Evolutionary conservation across 1,140 invertebrate species (phyloP), one percentile per base, ranked within the genome.

Genomic region (Drosophila sproati): DNA sequence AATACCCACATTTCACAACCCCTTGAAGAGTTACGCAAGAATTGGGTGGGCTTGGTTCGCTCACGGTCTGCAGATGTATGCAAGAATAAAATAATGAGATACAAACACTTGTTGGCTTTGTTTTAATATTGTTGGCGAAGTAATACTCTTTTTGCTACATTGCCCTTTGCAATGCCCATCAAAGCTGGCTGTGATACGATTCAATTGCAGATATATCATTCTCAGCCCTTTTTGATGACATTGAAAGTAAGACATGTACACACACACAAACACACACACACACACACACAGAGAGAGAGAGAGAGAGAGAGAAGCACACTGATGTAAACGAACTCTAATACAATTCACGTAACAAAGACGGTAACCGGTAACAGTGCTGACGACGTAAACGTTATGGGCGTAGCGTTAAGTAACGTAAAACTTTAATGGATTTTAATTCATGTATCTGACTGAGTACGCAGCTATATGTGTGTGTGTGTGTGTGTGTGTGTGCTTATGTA

Each of bases 201-300:
- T 91, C 83, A 79, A 86, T 75, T 89, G 75, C 86, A 85, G 75
- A 86, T 77, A 91, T 92, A 91, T 91, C 90, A 82, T 78, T 88
- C 81, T 85, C 91, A 92, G 91, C 90, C 91, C 87, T 88, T 91
- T 92, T 92, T 92, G 91, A 92, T 92, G 91, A 91, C 91, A 92
- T 89, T 91, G 91, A 91, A 91, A 91, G 81, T 91, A 76, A 91
- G 91, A 91, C 75, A 78, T 73, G 60, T 54, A 63, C 43, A 86
- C 55, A 63, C 54, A 59, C 60, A 62, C 63, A 20, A 28, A 54
- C 56, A 43, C 61, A 56, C 52, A 54, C 39, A 28, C 60, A 48
- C 48, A 64, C 54, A 37, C 28, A 47, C 47, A 10, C 32, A 31
- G 41, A 43, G 52, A 63, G 20, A 20, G 20, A 20, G 20, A 20